phyloP scores from a whole-genome alignment of 2,797 vertebrate species.

The Glyptemys insculpta region DNA sequence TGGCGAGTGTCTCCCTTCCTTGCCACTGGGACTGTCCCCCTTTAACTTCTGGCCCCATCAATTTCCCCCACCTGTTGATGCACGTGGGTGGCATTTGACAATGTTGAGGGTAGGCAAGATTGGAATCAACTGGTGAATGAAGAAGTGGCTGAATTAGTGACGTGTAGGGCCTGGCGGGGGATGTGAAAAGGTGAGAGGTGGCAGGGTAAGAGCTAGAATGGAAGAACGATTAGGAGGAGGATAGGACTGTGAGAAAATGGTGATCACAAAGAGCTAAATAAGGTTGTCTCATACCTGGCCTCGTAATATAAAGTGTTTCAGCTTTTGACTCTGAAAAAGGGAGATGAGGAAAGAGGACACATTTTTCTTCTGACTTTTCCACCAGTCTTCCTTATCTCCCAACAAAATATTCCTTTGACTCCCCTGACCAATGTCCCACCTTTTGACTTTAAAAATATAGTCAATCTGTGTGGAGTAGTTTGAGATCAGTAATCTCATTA shows the following conservation, averaged over 20 bases:
- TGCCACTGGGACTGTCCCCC: too few species aligned
- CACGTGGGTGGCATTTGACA: background rate
- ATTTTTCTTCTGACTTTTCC: background rate
- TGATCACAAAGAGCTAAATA: background rate
- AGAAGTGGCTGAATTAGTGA: background rate
- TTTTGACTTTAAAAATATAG: background rate
- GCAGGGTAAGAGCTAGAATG: background rate
- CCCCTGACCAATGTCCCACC: background rate
- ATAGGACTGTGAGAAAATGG: background rate
- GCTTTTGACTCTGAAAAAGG: background rate
- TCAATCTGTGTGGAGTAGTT: background rate
- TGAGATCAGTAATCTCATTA: background rate
- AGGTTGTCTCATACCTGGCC: rapidly evolving
- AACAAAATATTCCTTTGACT: background rate
- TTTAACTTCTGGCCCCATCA: too few species aligned
- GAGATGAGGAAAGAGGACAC: background rate
- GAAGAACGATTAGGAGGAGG: background rate
- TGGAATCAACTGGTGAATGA: background rate
- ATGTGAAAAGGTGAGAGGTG: background rate
- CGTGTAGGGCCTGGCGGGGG: background rate
- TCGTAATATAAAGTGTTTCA: background rate
- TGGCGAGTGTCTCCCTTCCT: too few species aligned
- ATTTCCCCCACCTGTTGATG: too few species aligned
- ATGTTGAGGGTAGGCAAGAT: background rate
- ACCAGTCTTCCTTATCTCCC: background rate